Evolutionary conservation across 2,797 vertebrate species (phyloP).

Genomic region (Cossypha niveicapilla): DNA sequence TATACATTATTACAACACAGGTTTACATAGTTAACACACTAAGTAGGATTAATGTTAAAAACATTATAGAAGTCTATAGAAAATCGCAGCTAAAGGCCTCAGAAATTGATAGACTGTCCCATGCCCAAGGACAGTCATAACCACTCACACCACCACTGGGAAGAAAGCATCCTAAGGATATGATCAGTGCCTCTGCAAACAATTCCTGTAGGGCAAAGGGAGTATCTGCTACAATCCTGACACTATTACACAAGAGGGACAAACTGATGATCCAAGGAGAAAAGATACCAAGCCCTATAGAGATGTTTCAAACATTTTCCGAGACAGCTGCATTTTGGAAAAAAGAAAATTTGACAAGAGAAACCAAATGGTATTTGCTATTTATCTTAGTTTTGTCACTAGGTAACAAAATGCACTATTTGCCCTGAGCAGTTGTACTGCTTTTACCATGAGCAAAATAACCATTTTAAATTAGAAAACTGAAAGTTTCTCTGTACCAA

Average conservation of each 20-base stretch:
- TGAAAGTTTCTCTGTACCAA: not conserved
- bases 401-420: not conserved
- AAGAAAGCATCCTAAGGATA: not conserved
- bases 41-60: not conserved
- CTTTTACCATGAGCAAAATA: not conserved
- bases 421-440: not conserved
- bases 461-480: not conserved
- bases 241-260: not conserved
- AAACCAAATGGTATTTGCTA: not conserved
- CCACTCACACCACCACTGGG: not conserved
- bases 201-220: not conserved
- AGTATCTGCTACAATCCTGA: not conserved
- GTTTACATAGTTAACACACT: not conserved
- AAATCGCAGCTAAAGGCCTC: not conserved
- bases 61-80: not conserved
- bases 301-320: not conserved
- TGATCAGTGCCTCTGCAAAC: not conserved
- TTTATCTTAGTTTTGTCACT: not conserved
- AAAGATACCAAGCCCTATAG: not conserved
- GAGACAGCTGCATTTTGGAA: not conserved
- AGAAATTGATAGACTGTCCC: not conserved
- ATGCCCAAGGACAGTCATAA: not conserved
- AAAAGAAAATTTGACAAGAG: not conserved
- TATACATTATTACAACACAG: not conserved
- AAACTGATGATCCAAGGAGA: not conserved